These are phyloP conservation scores for Karalla daura DNA, from an alignment of 2,797 vertebrate species.

Conservation along the genomic window DNA sequence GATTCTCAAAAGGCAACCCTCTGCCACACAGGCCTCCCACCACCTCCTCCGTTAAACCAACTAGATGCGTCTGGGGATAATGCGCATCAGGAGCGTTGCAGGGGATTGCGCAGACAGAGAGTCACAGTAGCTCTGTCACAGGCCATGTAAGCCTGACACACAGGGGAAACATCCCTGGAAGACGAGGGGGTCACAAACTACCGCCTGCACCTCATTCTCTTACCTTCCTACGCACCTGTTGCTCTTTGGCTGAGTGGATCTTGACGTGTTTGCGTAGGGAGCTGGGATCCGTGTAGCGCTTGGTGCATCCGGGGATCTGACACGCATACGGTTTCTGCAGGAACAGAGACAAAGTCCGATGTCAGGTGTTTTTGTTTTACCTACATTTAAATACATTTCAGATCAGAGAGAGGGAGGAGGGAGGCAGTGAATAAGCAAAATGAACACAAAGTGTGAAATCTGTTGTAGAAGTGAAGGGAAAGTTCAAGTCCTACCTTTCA, in stretches of 20 bases:
- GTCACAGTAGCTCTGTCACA: slow-evolving; percentile 31
- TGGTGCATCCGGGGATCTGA: slow-evolving; percentile 98
- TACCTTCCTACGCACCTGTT: slow-evolving; percentile 98
- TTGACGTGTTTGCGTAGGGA: slow-evolving; percentile 98
- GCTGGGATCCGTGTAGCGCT: slow-evolving; percentile 99
- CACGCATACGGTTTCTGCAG: slow-evolving; percentile 96
- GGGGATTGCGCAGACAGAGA: slow-evolving; percentile 27
- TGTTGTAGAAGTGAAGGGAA: slow-evolving; percentile 53
- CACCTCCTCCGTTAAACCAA: slow-evolving; percentile 59
- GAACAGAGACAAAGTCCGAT: slow-evolving; percentile 4
- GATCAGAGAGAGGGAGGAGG: not conserved
- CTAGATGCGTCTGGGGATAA: slow-evolving; percentile 55
- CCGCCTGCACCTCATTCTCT: too few relatives aligned
- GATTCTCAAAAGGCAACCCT: slow-evolving; percentile 61
- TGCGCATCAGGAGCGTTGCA: slow-evolving; percentile 46
- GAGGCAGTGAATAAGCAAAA: slow-evolving; percentile 3
- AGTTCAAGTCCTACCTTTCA: slow-evolving; percentile 89
- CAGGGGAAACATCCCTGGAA: too few relatives aligned
- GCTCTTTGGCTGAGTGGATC: slow-evolving; percentile 97
- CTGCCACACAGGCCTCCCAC: slow-evolving; percentile 17
- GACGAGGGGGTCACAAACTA: not conserved
- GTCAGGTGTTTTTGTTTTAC: not conserved
- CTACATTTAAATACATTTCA: not conserved
- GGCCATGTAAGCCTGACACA: too few relatives aligned
- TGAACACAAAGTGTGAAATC: slow-evolving; percentile 28